Evolutionary conservation across 2,113 vertebrate species (phyloP), one percentile per base, ranked within the genome.

Genomic region (Dipodomys spectabilis): DNA sequence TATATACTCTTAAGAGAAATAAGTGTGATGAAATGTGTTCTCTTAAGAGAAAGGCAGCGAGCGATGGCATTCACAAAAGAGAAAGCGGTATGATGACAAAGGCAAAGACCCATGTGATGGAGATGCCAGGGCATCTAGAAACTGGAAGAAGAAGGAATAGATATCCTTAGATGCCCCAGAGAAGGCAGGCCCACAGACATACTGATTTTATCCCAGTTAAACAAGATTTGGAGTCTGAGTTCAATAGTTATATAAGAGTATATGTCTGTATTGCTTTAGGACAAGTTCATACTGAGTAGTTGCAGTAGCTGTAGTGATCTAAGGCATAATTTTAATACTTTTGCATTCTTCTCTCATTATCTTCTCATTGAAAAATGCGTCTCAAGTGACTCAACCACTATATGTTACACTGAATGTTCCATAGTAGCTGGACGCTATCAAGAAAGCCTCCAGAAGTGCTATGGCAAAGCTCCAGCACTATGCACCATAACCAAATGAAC

Each of bases 141-240:
- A 49, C 49, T 49, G 49, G 49, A 49, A 49, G 49, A 49, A 12
- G 49, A 49, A 12, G 12, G 12, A 49, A 11, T 12, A 49, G 49
- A 49, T 9, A 7, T 49, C 45, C 7, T 11, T 11, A 30, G 2
- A 6, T 68, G 30, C 5, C 13, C 39, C 32, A 7, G 15, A 65
- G 9, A 7, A n/a, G 49, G 18, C 27, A 60, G n/a, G 28, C 4
- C 3, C 7, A 2, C 2, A 23, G 6, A 82, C 9, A 8, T 0
- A 1, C 39, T 39, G 13, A 53, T 44, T 87, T 53, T 27, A 27
- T 11, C 9, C 2, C 39, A 8, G 1, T 13, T 27, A 81, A 78
- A 64, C 18, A 22, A 7, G 23, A 45, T 74, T 35, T 35, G 35
- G 9, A 28, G 7, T 86, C 18, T 69, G 57, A 53, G 10, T 45